Evolutionary conservation across 2,113 vertebrate genomes (phyloP).

Genomic region (Zootoca vivipara): DNA sequence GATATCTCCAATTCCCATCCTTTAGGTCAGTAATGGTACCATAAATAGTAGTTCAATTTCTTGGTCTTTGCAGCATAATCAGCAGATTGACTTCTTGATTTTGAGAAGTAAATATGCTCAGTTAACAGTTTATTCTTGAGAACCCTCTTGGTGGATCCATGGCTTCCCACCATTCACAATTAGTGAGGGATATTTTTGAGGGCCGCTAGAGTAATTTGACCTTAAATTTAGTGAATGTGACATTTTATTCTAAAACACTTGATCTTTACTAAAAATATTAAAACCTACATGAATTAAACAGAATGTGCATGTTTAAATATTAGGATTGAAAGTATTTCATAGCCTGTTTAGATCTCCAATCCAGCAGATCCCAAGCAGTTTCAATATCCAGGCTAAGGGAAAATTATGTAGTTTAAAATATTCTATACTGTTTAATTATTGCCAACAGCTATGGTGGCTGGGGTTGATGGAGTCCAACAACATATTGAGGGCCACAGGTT

Average conservation of each 20-base stretch:
- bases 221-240: neutral
- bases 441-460: too few species aligned
- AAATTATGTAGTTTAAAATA: neutral
- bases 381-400: neutral
- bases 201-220: neutral
- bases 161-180: neutral
- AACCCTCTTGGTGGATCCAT: neutral
- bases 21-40: neutral
- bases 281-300: neutral
- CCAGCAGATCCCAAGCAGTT: neutral
- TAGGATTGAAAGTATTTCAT: neutral
- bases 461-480: too few species aligned
- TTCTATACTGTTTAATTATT: neutral
- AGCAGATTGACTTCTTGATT: neutral
- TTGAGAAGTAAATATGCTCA: neutral
- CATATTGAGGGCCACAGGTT: too few species aligned
- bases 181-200: neutral
- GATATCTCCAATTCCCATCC: neutral
- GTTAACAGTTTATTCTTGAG: neutral
- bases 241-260: neutral
- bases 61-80: neutral
- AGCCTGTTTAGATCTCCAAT: neutral
- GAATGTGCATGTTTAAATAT: neutral
- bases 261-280: neutral
- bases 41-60: neutral